Base-by-base conservation (phyloP, 1,140 invertebrate species). In the Hylaeus anthracinus region DNA sequence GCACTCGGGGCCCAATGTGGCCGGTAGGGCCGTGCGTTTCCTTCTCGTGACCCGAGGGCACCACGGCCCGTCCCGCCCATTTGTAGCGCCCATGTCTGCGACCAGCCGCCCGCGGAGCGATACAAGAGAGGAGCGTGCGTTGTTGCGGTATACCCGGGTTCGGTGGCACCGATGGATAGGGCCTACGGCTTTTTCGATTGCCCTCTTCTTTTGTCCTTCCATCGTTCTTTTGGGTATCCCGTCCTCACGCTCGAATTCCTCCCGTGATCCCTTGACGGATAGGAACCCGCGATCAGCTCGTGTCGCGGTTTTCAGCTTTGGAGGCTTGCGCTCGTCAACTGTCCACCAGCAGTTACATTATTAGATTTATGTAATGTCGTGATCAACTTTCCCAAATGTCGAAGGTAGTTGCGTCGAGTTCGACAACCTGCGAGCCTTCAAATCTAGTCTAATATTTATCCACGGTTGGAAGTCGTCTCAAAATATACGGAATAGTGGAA, bases 41-140 rank as follows among this genome's bases (percentile, higher is more conserved):
- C 83, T 90, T 73, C 77, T 86, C 88, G 89, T 92, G 90, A 92
- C 91, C 91, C 81, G 88, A 92, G 89, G 91, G 91, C 90, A 90
- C 83, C 89, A 84, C 87, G 85, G 87, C 71, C 90, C 86, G 91
- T 90, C 84, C 91, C 91, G 91, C 91, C 91, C 90, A 92, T 91
- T 92, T 92, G 91, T 92, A 92, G 91, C 91, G 90, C 91, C 91
- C 88, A 88, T 91, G 91, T 92, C 89, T 90, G 89, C 86, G 89
- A 90, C 88, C 88, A 92, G 90, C 90, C 90, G 89, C 89, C 90
- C 88, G 88, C 85, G 75, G 86, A 90, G 86, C 85, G 86, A 86
- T 85, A 88, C 85, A 86, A 55, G 79, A 58, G 73, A 58, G 73
- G 74, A 78, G 82, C 66, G 83, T 85, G 66, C 84, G 82, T 84